Percentiles rank a stretch among this genome's conserved stretches.
Evolutionary conservation across 2,797 vertebrate genomes (phyloP).

Genomic region (Phyllotis vaccarum): DNA sequence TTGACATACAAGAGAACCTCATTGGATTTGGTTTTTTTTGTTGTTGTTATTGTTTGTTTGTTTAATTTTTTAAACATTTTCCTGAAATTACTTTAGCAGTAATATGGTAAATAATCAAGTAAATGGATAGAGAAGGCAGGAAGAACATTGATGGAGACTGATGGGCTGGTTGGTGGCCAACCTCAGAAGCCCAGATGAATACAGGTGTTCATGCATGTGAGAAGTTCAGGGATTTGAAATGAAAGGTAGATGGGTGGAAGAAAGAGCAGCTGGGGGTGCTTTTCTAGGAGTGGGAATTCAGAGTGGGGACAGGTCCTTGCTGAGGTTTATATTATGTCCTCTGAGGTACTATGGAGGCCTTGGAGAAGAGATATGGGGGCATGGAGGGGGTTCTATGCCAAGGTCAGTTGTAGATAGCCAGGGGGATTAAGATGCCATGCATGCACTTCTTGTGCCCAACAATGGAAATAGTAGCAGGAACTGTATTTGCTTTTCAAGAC

Average conservation of each 20-base stretch:
- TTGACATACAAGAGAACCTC: not conserved
- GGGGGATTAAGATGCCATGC: not conserved
- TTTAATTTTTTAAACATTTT: not conserved
- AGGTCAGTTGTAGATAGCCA: not conserved
- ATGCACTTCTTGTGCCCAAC: not conserved
- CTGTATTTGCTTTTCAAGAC: slow-evolving; percentile 64
- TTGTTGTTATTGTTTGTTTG: no score
- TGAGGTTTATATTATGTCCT: not conserved
- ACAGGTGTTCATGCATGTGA: not conserved
- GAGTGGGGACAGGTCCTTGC: not conserved
- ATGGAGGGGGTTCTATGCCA: not conserved
- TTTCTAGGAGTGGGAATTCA: not conserved
- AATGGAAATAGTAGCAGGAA: slow-evolving; percentile 61
- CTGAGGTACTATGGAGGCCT: not conserved
- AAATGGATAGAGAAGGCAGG: not conserved
- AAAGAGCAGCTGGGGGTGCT: not conserved
- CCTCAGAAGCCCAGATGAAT: not conserved
- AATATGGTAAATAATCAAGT: not conserved
- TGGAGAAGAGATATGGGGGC: not conserved
- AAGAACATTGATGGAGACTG: not conserved
- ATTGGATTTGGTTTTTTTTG: not conserved
- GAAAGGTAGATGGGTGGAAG: not conserved
- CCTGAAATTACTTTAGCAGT: not conserved
- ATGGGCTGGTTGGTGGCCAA: not conserved
- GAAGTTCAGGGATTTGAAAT: not conserved